Percentiles rank a stretch among this genome's conserved stretches.
These are phyloP conservation scores for Dicerorhinus sumatrensis DNA, from an alignment of 2,113 vertebrate genomes.

Conservation along the genomic window DNA sequence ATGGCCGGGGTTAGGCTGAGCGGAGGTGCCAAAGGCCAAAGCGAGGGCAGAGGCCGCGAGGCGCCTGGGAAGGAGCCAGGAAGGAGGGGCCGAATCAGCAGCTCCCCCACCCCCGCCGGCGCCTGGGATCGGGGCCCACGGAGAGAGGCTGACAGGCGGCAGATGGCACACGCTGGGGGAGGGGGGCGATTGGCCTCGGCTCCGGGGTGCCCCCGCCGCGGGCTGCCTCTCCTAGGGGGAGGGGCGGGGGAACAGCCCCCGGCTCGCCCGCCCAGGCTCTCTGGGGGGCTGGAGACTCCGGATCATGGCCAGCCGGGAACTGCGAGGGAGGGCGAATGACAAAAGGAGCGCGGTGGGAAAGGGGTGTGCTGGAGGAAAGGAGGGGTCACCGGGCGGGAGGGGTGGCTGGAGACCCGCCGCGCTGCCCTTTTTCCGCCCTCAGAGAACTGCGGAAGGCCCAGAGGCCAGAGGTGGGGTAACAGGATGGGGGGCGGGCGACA, in stretches of 20 bases:
- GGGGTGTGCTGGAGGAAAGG: neutral
- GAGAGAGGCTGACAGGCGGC: slow-evolving; percentile 83
- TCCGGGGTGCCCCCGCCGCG: slow-evolving; percentile 75
- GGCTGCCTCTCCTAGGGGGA: slow-evolving; percentile 69
- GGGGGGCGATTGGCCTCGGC: slow-evolving; percentile 72
- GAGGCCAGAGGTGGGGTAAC: neutral
- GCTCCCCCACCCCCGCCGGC: slow-evolving; percentile 77
- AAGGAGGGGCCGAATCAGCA: slow-evolving; percentile 65
- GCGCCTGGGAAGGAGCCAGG: slow-evolving; percentile 75
- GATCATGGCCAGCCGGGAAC: neutral
- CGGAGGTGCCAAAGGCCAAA: slow-evolving; percentile 63
- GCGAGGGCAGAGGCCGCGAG: slow-evolving; percentile 77
- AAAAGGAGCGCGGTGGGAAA: slow-evolving; percentile 51
- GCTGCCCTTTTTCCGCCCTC: neutral
- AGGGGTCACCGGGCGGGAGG: neutral
- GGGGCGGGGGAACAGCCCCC: slow-evolving; percentile 57
- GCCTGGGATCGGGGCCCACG: slow-evolving; percentile 81
- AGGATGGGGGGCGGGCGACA: neutral
- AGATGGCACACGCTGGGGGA: slow-evolving; percentile 83
- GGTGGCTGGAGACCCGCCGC: neutral
- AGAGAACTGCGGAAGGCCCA: neutral
- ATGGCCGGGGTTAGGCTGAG: neutral
- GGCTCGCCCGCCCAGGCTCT: slow-evolving; percentile 29
- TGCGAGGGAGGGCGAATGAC: neutral
- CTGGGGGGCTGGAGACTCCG: slow-evolving; percentile 46